Percentiles rank a stretch among this genome's conserved stretches.
Conservation (phyloP, 2,113 vertebrate species). For the Amblyornis subalaris region DNA sequence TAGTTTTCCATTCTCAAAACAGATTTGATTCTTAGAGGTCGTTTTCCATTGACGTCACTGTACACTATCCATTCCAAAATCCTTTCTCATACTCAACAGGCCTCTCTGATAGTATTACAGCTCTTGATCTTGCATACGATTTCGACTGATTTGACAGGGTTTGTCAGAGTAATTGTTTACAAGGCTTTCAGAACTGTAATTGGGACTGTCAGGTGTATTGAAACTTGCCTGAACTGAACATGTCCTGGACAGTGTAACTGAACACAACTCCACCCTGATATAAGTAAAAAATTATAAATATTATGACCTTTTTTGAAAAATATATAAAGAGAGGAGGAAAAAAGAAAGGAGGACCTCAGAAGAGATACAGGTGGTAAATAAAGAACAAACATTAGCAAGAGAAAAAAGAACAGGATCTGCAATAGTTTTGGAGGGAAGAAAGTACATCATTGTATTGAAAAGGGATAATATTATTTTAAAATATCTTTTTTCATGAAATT, state of each 20-base stretch:
- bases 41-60: neutral
- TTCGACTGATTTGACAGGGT: neutral
- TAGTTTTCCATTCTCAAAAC: neutral
- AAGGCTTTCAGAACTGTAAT: neutral
- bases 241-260: neutral
- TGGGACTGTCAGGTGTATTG: neutral
- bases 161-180: neutral
- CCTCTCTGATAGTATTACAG: neutral
- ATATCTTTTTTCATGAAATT: neutral
- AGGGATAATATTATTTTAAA: neutral
- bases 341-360: neutral
- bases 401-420: fast-evolving
- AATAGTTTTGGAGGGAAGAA: neutral
- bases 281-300: neutral
- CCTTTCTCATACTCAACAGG: neutral
- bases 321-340: neutral
- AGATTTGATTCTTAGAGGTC: neutral
- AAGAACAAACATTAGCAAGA: neutral
- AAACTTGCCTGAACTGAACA: neutral
- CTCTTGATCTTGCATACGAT: neutral
- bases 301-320: neutral
- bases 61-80: neutral
- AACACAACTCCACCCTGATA: neutral
- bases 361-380: neutral
- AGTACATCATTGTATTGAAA: neutral